phyloP scores from a whole-genome alignment of 2,113 vertebrate species.

The Zapornia atra region DNA sequence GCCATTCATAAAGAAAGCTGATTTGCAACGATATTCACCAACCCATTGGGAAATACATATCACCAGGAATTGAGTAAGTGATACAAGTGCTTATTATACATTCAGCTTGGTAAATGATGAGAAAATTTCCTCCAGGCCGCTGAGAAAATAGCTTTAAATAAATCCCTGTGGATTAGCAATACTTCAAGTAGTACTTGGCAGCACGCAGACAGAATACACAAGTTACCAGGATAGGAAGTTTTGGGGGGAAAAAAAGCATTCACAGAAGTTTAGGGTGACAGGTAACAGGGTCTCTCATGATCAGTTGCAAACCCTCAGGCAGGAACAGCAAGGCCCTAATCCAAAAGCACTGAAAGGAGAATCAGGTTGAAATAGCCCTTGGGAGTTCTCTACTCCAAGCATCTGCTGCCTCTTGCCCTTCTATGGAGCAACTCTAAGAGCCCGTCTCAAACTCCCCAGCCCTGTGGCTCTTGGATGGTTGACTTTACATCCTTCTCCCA shows the following conservation, averaged over 20 bases:
- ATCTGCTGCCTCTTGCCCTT: background rate
- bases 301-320: background rate
- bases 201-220: background rate
- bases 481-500: background rate
- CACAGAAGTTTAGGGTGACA: background rate
- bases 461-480: background rate
- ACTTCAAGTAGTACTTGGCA: background rate
- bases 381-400: background rate
- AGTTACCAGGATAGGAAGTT: background rate
- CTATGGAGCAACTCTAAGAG: background rate
- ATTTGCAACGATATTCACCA: background rate
- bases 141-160: conserved; percentile 17
- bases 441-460: background rate
- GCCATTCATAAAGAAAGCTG: background rate
- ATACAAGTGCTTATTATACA: conserved; percentile 19
- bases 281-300: background rate
- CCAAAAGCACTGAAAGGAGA: background rate
- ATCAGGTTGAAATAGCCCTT: background rate
- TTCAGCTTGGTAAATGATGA: background rate
- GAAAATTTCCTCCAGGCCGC: background rate
- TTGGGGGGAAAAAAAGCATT: background rate
- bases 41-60: background rate
- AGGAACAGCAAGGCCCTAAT: background rate
- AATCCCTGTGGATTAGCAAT: background rate
- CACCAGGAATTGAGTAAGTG: conserved; percentile 6